Evolutionary conservation across 2,797 vertebrate genomes (phyloP), one percentile per base, ranked within the genome.

Genomic region (Chiloscyllium punctatum): DNA sequence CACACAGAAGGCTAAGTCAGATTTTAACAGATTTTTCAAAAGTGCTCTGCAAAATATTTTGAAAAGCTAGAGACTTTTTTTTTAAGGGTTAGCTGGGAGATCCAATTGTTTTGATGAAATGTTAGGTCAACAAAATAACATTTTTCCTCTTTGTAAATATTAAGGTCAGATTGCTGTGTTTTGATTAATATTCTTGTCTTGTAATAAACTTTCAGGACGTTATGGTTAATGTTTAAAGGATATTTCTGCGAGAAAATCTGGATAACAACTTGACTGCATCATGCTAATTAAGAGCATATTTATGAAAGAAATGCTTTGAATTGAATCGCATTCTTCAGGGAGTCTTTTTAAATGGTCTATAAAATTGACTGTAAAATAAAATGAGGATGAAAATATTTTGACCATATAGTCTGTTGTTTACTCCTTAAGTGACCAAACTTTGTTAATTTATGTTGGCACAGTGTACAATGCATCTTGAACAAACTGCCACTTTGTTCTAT

Each of bases 381-480:
- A 72, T 9, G 62, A 94, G 69, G 66, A 69, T 72, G 92, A 94
- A 94, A 94, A 30, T 96, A 97, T 96, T 97, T 97, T 97, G 96
- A 0, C 96, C 96, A 97, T 97, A 96, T 96, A 96, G 96, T 98
- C 98, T 98, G 97, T 97, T 98, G 97, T 97, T 97, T 97, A 97
- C 97, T 97, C 98, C 97, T 98, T 97, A 97, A 97, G 97, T 97
- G 97, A 96, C 96, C 95, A 94, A 96, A 97, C 97, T 96, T 97
- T 86, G 71, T 96, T 95, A n/a, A 97, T 98, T 98, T 98, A 97
- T 97, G 97, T 97, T 98, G 97, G 97, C 96, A 96, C 96, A 90
- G 0, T 0, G 86, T 95, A 96, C 96, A 95, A 42, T 96, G 97
- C 97, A 97, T 96, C 97, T 96, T 97, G 96, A 96, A 96, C 96